Evolutionary conservation across 1,140 invertebrate species (phyloP).

Genomic region (Ips nitidus): DNA sequence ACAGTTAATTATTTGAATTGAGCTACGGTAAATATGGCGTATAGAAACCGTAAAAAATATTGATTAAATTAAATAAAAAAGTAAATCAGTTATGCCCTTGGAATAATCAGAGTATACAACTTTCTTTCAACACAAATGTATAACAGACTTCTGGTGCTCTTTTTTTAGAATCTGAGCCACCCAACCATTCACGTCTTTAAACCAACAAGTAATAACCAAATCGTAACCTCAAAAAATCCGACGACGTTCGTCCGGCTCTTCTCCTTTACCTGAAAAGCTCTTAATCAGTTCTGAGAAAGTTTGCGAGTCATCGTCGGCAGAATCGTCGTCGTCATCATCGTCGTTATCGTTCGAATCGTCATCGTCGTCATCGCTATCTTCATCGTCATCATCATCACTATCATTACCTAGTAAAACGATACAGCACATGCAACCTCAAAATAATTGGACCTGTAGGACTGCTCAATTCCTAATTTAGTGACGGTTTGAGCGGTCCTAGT

Average conservation of each 20-base stretch:
- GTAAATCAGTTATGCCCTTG: too few relatives aligned
- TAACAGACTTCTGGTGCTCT: too few relatives aligned
- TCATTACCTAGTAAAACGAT: constrained; percentile 51
- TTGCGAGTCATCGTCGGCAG: constrained; percentile 11
- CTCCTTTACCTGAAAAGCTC: constrained; percentile 47
- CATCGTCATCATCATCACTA: constrained; percentile 55
- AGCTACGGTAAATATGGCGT: too few relatives aligned
- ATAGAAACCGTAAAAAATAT: too few relatives aligned
- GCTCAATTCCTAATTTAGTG: constrained; percentile 15
- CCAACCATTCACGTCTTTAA: constrained; percentile 6
- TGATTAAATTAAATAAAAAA: too few relatives aligned
- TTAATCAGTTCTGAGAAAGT: constrained; percentile 36
- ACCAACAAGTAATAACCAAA: constrained; percentile 22
- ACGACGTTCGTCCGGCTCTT: constrained; percentile 8
- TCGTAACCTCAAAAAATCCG: constrained; percentile 23
- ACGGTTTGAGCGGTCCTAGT: constrained; percentile 11
- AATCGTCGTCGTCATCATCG: constrained; percentile 52
- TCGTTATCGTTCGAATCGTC: constrained; percentile 58
- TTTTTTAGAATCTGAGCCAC: background rate
- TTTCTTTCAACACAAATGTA: too few relatives aligned
- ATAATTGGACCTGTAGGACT: constrained; percentile 6
- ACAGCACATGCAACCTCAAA: constrained; percentile 50
- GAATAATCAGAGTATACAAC: too few relatives aligned
- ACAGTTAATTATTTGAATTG: too few relatives aligned
- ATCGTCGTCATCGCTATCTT: constrained; percentile 57